Conservation (phyloP, 2,797 vertebrate genomes). For the Channa striata region DNA sequence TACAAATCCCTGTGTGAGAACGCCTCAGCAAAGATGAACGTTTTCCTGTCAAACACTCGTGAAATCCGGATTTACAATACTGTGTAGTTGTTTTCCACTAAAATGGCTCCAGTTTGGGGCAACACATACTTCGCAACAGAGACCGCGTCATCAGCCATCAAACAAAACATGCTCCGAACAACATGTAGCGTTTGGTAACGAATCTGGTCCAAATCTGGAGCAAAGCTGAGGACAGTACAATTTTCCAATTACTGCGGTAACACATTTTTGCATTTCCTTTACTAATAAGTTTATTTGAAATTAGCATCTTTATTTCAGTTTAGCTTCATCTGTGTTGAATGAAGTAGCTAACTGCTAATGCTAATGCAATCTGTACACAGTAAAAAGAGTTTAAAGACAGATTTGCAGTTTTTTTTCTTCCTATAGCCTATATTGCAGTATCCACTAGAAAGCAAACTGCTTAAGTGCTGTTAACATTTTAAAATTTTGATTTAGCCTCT, state of each 20-base stretch:
- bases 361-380: neutral
- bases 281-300: neutral
- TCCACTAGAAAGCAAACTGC: neutral
- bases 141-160: neutral
- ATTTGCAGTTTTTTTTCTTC: neutral
- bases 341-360: slow-evolving; percentile 14
- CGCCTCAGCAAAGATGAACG: slow-evolving; percentile 23
- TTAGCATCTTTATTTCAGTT: neutral
- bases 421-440: neutral
- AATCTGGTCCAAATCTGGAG: slow-evolving; percentile 9
- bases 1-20: slow-evolving; percentile 51
- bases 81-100: neutral
- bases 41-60: neutral
- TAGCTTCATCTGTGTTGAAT: neutral
- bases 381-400: neutral
- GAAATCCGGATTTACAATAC: slow-evolving; percentile 8
- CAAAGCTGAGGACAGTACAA: neutral
- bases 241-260: too few species aligned
- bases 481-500: neutral
- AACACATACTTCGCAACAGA: slow-evolving; percentile 21
- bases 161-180: slow-evolving; percentile 27
- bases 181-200: neutral
- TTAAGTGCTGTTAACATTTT: neutral
- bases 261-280: neutral
- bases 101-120: neutral